Base-by-base conservation (phyloP, 2,797 vertebrate species). In the Characodon lateralis region DNA sequence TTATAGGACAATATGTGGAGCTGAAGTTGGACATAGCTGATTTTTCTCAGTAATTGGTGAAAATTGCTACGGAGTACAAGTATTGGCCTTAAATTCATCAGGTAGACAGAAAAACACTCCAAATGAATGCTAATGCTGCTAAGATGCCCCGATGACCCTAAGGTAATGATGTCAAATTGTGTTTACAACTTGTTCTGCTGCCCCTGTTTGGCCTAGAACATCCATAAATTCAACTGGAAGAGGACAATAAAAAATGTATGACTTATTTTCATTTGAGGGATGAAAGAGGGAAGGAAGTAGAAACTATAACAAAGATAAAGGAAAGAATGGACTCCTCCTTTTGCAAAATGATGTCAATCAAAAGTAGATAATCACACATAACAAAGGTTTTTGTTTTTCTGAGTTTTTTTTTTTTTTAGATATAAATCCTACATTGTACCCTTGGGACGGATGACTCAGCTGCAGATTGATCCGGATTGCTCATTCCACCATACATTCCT, bases 131-230 rank as follows among this genome's bases (percentile, higher is more conserved):
- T 69, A 53, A 77, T 76, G 35, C 41, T 56, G 48, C 55, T 56
- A 50, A 72, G n/a, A 72, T 65, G 73, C 71, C 13, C 46, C 58
- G 53, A 74, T 22, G 78, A 74, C 61, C 81, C 81, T 77, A 71
- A 79, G 70, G 18, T 71, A 56, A 73, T 74, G 68, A 78, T 79
- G 58, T 76, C 71, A 77, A 72, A 80, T 74, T 80, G 70, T 83
- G 79, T 85, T 89, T 75, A 77, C 53, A 73, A 53, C 58, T 77
- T 78, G 46, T 76, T 74, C 51, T 14, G 35, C 43, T 74, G 58
- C 16, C 22, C 28, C 46, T 24, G 39, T 72, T 78, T 78, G 58
- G 48, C n/a, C 10, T 48, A 70, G 51, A 65, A 74, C 78, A 80
- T 78, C 77, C n/a, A 65, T 86, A 71, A 80, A 41, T 58, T 10